Percentiles rank a stretch among this genome's conserved stretches.
phyloP scores from a whole-genome alignment of 1,140 invertebrate species.

The Hycleus phaleratus region DNA sequence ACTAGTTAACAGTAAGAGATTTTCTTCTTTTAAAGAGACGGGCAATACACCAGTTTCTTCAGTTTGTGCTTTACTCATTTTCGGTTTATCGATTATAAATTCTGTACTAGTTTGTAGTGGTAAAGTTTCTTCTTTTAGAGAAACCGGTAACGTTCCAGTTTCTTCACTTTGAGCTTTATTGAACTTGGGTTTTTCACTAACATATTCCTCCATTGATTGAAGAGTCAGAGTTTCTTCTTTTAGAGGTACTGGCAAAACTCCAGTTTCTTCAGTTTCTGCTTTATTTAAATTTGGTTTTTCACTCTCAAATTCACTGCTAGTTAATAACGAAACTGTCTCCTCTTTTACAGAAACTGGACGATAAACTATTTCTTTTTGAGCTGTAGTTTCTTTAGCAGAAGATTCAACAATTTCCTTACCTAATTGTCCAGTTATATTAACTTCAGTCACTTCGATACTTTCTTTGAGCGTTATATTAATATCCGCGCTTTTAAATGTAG shows the following conservation, averaged over 20 bases:
- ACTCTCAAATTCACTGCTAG: slow-evolving; percentile 24
- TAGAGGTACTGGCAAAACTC: slow-evolving; percentile 24
- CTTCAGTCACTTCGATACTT: slow-evolving; percentile 44
- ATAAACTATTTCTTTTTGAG: slow-evolving; percentile 39
- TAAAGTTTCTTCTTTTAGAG: background rate
- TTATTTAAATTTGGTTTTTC: slow-evolving; percentile 40
- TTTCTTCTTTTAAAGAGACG: slow-evolving; percentile 22
- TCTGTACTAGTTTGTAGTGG: background rate
- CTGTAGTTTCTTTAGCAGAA: slow-evolving; percentile 39
- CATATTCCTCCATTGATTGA: slow-evolving; percentile 29
- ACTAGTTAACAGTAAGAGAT: background rate
- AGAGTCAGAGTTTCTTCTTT: slow-evolving; percentile 32
- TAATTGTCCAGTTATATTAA: slow-evolving; percentile 44
- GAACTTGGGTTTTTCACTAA: slow-evolving; percentile 36
- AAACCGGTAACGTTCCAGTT: slow-evolving; percentile 24
- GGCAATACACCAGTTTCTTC: slow-evolving; percentile 36
- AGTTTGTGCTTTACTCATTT: slow-evolving; percentile 13
- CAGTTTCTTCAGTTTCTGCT: slow-evolving; percentile 26
- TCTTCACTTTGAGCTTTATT: slow-evolving; percentile 36
- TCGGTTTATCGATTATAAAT: slow-evolving; percentile 36
- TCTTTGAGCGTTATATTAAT: slow-evolving; percentile 42
- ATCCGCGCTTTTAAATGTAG: slow-evolving; percentile 36
- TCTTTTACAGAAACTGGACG: slow-evolving; percentile 29
- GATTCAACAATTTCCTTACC: slow-evolving; percentile 40
- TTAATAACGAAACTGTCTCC: slow-evolving; percentile 34